phyloP scores from a whole-genome alignment of 2,888 invertebrate genomes.

The Tetragonisca angustula region DNA sequence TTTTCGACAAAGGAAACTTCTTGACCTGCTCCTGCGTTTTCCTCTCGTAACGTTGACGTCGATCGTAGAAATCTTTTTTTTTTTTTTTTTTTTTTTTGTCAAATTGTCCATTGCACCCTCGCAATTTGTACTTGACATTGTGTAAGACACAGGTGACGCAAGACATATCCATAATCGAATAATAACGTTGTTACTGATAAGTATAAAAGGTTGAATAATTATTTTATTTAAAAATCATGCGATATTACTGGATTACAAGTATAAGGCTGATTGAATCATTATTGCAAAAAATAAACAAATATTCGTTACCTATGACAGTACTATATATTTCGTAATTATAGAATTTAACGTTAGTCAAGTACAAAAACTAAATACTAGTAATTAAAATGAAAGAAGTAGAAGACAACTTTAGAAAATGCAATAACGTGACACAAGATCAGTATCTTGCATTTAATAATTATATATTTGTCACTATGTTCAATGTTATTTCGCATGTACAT shows the following conservation, averaged over 20 bases:
- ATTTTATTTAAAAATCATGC: no score
- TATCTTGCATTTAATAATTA: slow-evolving; percentile 1
- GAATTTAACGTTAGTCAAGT: slow-evolving; percentile 4
- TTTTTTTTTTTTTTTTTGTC: not conserved
- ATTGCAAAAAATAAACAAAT: not conserved
- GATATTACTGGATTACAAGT: not conserved
- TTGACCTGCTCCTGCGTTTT: not conserved
- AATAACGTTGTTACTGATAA: not conserved
- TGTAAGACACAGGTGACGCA: slow-evolving; percentile 5
- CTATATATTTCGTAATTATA: not conserved
- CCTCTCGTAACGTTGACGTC: not conserved
- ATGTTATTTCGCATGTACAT: not conserved
- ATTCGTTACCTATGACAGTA: not conserved
- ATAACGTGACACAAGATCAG: not conserved
- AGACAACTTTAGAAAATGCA: not conserved
- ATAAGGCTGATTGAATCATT: not conserved
- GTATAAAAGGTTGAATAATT: not conserved
- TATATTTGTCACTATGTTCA: not conserved
- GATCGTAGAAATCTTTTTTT: not conserved
- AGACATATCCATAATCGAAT: not conserved
- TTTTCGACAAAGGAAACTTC: not conserved
- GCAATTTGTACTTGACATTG: not conserved
- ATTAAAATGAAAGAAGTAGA: not conserved
- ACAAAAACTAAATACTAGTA: not conserved
- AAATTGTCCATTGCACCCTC: not conserved